A percentile compares a stretch with the other conserved stretches of the same genome.
phyloP scores from a whole-genome alignment of 2,797 vertebrate genomes.

The Carduelis carduelis region DNA sequence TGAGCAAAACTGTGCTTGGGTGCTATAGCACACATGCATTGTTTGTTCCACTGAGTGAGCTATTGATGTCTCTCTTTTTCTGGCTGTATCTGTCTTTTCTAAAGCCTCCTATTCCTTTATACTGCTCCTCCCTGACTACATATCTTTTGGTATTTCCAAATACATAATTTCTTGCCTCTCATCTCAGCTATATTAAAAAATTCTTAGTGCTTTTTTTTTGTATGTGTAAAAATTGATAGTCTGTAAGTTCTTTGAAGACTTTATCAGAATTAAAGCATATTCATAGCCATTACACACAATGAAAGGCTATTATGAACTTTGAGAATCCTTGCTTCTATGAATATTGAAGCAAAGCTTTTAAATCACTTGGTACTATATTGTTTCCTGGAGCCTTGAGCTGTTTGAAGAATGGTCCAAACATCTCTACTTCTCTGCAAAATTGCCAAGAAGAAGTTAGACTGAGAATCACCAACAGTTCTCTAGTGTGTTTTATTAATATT shows the following conservation, averaged over 20 bases:
- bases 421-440: neutral
- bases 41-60: neutral
- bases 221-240: neutral
- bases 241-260: neutral
- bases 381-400: neutral
- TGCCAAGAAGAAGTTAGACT: neutral
- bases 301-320: neutral
- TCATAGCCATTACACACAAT: neutral
- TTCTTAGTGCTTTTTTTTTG: neutral
- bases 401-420: neutral
- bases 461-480: neutral
- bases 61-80: neutral
- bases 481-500: neutral
- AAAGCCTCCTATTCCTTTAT: neutral
- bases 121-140: neutral
- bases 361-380: neutral
- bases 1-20: neutral
- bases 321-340: neutral
- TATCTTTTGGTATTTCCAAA: neutral
- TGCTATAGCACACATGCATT: neutral
- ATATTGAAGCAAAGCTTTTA: neutral
- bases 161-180: neutral
- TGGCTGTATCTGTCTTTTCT: neutral
- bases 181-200: neutral
- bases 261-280: neutral